Conservation (phyloP, 2,888 invertebrate genomes). For the Metalampra italica region DNA sequence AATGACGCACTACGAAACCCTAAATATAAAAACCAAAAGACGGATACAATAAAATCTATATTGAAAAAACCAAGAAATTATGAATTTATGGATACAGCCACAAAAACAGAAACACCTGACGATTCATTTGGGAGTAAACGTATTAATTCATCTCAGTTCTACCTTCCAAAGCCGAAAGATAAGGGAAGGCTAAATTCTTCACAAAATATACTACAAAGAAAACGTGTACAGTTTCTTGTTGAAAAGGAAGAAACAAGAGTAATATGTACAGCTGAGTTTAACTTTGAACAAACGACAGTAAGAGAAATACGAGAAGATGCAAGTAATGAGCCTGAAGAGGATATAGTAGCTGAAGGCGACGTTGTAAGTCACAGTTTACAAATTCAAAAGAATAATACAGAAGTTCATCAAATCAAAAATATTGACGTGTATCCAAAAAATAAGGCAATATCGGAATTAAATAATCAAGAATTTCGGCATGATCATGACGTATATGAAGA, state of each 20-base stretch:
- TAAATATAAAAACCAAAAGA: conserved; percentile 54
- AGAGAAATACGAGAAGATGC: conserved; percentile 32
- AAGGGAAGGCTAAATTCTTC: conserved; percentile 40
- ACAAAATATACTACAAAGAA: conserved; percentile 72
- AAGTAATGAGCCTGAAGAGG: conserved; percentile 43
- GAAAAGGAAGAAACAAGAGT: conserved; percentile 79
- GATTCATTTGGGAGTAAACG: conserved; percentile 53
- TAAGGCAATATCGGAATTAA: conserved; percentile 32
- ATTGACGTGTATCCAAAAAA: conserved; percentile 28
- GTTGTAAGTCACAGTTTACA: conserved; percentile 59
- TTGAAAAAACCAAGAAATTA: conserved; percentile 76
- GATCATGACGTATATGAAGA: conserved; percentile 29
- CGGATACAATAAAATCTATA: conserved; percentile 78
- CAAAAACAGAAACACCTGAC: conserved; percentile 47
- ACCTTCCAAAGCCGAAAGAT: conserved; percentile 78
- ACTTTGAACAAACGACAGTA: conserved; percentile 52
- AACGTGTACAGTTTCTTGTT: conserved; percentile 85
- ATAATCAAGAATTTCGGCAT: conserved; percentile 30
- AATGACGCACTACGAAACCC: conserved; percentile 39
- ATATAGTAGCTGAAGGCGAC: conserved; percentile 56
- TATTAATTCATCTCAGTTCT: conserved; percentile 77
- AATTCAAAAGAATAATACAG: conserved; percentile 23
- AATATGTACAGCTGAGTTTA: conserved; percentile 70
- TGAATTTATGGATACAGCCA: conserved; percentile 38
- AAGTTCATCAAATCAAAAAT: conserved; percentile 24